phyloP scores from a whole-genome alignment of 1,140 invertebrate genomes.

The Brachionus koreanus region DNA sequence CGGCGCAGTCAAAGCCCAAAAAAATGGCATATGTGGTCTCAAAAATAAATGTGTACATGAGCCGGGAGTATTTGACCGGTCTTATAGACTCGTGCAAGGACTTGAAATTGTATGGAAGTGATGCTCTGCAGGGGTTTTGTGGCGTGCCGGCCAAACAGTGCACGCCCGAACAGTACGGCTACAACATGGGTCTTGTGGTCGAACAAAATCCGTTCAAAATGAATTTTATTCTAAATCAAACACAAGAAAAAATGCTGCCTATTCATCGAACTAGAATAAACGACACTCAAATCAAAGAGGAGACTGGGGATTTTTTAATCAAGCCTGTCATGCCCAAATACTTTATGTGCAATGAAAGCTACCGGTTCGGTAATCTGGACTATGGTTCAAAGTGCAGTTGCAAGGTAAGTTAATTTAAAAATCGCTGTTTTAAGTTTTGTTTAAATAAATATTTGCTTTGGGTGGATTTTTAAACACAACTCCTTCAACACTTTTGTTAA shows the following conservation, averaged over 20 bases:
- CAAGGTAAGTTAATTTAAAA: background rate
- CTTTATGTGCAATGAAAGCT: slow-evolving; percentile 9
- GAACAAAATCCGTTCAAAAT: slow-evolving; percentile 14
- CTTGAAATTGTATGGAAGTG: slow-evolving; percentile 20
- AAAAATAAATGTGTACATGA: background rate
- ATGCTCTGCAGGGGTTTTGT: slow-evolving; percentile 29
- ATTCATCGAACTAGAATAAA: background rate
- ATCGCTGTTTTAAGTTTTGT: too few species aligned
- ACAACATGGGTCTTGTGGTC: slow-evolving; percentile 7
- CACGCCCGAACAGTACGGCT: background rate
- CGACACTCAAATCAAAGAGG: background rate
- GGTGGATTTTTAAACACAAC: too few species aligned
- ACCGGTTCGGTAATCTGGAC: slow-evolving; percentile 14
- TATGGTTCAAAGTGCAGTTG: slow-evolving; percentile 37
- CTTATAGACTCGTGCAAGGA: slow-evolving; percentile 15
- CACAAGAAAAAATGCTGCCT: background rate
- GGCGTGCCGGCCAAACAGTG: slow-evolving; percentile 26
- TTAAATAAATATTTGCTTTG: too few species aligned
- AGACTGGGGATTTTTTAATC: background rate
- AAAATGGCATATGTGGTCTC: background rate
- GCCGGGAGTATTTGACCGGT: background rate
- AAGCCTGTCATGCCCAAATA: slow-evolving; percentile 1
- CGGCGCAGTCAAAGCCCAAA: background rate
- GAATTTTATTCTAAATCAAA: slow-evolving; percentile 20
- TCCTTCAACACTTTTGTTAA: too few species aligned